Evolutionary conservation across 2,113 vertebrate species (phyloP).

Genomic region (Phaetusa simplex): DNA sequence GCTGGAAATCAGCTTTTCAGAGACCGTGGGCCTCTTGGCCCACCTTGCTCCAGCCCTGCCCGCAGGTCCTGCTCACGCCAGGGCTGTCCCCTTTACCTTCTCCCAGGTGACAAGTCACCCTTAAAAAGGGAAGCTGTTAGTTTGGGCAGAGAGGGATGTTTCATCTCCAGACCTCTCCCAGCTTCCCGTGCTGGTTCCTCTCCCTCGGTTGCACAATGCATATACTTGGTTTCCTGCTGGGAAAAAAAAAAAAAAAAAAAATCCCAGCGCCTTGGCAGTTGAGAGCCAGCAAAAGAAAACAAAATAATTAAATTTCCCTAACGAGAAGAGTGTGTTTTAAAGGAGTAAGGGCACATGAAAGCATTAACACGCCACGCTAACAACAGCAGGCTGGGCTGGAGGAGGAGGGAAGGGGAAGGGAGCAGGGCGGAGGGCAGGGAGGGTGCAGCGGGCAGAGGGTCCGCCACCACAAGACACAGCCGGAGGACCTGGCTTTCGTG

Average conservation of each 20-base stretch:
- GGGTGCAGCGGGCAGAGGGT: background rate
- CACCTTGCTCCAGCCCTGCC: background rate
- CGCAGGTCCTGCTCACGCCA: background rate
- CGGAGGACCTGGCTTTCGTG: accelerated
- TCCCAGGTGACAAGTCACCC: background rate
- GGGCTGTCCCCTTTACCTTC: background rate
- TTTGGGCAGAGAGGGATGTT: background rate
- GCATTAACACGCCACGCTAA: background rate
- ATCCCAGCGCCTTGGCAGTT: background rate
- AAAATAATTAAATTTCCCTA: background rate
- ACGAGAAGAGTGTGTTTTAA: background rate
- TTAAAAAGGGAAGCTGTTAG: background rate
- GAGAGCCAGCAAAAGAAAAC: background rate
- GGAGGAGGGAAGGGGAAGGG: background rate
- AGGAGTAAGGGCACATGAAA: background rate
- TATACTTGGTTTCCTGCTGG: background rate
- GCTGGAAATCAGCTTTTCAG: background rate
- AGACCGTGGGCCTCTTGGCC: background rate
- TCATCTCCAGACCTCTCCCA: background rate
- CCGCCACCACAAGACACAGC: background rate
- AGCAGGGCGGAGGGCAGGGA: accelerated
- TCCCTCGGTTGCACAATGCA: background rate
- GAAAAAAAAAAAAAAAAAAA: background rate
- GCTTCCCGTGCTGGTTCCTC: background rate
- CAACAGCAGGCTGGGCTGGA: background rate